Evolutionary conservation across 2,888 invertebrate genomes (phyloP).

Genomic region (Gisinianus flammeolus): DNA sequence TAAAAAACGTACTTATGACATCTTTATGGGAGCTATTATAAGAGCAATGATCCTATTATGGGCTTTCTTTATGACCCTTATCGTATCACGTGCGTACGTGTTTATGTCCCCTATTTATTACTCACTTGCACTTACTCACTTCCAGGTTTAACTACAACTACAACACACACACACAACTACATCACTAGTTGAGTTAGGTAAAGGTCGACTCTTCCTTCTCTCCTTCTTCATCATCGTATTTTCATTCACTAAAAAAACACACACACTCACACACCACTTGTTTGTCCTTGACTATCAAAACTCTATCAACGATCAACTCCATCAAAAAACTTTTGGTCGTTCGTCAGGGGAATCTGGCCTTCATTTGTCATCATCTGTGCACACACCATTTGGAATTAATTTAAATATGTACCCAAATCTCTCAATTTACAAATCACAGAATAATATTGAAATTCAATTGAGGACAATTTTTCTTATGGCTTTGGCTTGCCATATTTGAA

Average conservation of each 20-base stretch:
- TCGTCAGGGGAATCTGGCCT: too few species aligned
- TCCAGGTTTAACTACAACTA: conserved; percentile 20
- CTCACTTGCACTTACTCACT: conserved; percentile 28
- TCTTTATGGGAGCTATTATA: conserved; percentile 51
- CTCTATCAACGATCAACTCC: background rate
- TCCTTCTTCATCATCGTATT: background rate
- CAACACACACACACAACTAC: conserved; percentile 3
- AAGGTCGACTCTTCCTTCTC: background rate
- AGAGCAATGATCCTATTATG: conserved; percentile 51
- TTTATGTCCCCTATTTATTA: conserved; percentile 42
- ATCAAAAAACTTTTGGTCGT: background rate
- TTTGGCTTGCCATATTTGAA: too few species aligned
- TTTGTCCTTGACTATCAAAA: conserved; percentile 27
- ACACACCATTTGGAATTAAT: too few species aligned
- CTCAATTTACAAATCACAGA: too few species aligned
- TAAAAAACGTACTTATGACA: conserved; percentile 49
- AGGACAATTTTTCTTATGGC: too few species aligned
- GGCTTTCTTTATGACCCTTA: conserved; percentile 43
- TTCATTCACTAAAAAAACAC: conserved; percentile 38
- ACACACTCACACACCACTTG: too few species aligned
- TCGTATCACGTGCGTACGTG: conserved; percentile 43
- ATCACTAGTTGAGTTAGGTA: conserved; percentile 27
- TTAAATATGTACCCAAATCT: too few species aligned
- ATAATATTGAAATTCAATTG: too few species aligned
- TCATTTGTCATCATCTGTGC: too few species aligned